Base-by-base conservation (phyloP, 2,888 invertebrate genomes). In the Agriopis marginaria region DNA sequence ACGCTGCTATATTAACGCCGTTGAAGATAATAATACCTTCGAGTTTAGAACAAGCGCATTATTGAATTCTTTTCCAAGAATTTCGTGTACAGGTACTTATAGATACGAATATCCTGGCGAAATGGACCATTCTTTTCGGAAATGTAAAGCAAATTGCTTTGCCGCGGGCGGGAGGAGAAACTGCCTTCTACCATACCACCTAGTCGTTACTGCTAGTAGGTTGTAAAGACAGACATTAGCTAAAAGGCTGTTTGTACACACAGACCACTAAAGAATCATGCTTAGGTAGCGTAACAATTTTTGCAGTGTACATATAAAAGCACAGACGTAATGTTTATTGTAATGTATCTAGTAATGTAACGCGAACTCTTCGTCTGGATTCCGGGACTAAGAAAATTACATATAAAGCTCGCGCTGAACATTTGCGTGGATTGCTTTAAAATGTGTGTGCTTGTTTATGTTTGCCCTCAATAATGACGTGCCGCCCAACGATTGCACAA, bases 61-160 rank as follows among this genome's bases (percentile, higher is more conserved):
- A 71, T 72, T 70, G 72, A 79, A 77, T 79, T 76, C 73, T 73
- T 74, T 70, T 51, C 61, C 68, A 49, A 61, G 65, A 74, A 76
- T 75, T 71, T 68, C 59, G 51, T 68, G 67, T 68, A 71, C 65
- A 51, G 42, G 50, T 59, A 50, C 40, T 51, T 53, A 53, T 17
- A 70, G 66, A 59, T 55, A 70, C 67, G 74, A 79, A 77, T 76
- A 77, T 78, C 75, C 70, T 63, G 63, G 70, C 64, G 65, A 78
- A 82, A 83, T 79, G 75, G 80, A 73, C 79, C 77, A 79, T 84
- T 82, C 74, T 78, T 67, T 70, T 66, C 74, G 77, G 77, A 67
- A 78, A 79, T 82, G 77, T 77, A 76, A 79, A 79, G 77, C 77
- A 79, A 82, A 82, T 82, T 80, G 80, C 75, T 71, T 66, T 73